Evolutionary conservation across 2,888 invertebrate species (phyloP), one percentile per base, ranked within the genome.

Genomic region (Euzophera pinguis): DNA sequence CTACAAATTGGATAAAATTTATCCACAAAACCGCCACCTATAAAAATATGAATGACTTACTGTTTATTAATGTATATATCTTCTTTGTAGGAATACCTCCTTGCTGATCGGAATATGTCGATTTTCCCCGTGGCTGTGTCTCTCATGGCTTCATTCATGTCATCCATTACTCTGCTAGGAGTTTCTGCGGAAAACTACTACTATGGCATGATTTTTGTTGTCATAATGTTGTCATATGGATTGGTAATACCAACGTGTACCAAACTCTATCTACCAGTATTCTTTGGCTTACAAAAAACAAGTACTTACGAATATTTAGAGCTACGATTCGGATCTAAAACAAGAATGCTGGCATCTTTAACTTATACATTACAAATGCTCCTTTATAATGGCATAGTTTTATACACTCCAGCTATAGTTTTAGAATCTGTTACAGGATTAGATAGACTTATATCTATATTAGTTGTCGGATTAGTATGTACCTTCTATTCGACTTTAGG

Each of bases 251-350:
- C 96, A 0, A 91, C 96, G 47, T 94, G 94, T 3, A 94, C 95
- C 16, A 93, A 93, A 71, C 78, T 95, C 38, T 97, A 95, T 77
- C 87, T 97, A 54, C 97, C 97, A 35, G 96, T 97, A 37, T 97
- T 97, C 79, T 97, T 95, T 75, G 93, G 94, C 58, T 87, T 97
- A 7, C 94, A 95, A 77, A 93, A 94, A 57, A 94, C 95, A n/a
- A 97, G 97, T 77, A 95, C 96, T 51, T 98, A 97, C 75, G 96
- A 98, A 94, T 99, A 99, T 79, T 91, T 99, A 69, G 97, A 98
- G 77, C 89, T 92, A 65, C 91, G 99, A 59, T 99, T 98, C 76
- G 96, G 97, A 1, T 92, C 93, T 58, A 85, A 87, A 4, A 92
- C 97, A 22, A 91, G 98, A 65, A 81, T 95, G 59, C 82, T 94